These are phyloP conservation scores for Oreamnos americanus DNA, from an alignment of 2,113 vertebrate species.

Conservation along the genomic window DNA sequence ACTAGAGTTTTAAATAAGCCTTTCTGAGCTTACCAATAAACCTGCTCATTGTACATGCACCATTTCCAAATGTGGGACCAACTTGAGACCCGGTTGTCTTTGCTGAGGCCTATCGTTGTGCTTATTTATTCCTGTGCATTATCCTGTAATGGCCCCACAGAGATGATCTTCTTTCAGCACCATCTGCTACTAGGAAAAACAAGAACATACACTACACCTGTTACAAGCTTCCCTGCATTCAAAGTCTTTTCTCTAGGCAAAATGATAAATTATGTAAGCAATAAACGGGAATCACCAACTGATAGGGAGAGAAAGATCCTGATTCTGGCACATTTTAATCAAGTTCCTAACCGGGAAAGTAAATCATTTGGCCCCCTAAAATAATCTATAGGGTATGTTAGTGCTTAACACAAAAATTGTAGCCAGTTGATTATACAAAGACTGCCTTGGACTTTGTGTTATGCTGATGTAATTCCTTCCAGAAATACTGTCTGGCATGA, in stretches of 20 bases:
- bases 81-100: not conserved
- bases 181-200: slow-evolving; percentile 70
- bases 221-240: slow-evolving; percentile 49
- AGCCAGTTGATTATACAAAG: not conserved
- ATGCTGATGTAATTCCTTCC: not conserved
- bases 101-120: slow-evolving; percentile 43
- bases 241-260: slow-evolving; percentile 32
- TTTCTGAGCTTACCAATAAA: slow-evolving; percentile 38
- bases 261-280: slow-evolving; percentile 24
- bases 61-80: slow-evolving; percentile 7
- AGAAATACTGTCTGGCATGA: slow-evolving; percentile 17
- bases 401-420: not conserved
- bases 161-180: slow-evolving; percentile 69
- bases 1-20: not conserved
- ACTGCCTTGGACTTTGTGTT: not conserved
- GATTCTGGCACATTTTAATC: not conserved
- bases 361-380: not conserved
- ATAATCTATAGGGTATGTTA: not conserved
- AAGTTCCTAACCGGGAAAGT: not conserved
- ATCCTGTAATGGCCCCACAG: slow-evolving; percentile 59
- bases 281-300: not conserved
- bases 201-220: slow-evolving; percentile 49
- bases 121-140: slow-evolving; percentile 56
- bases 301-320: not conserved
- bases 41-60: not conserved